A percentile compares a stretch with the other conserved stretches of the same genome.
phyloP scores from a whole-genome alignment of 2,113 vertebrate species.

The Trogon melanurus region DNA sequence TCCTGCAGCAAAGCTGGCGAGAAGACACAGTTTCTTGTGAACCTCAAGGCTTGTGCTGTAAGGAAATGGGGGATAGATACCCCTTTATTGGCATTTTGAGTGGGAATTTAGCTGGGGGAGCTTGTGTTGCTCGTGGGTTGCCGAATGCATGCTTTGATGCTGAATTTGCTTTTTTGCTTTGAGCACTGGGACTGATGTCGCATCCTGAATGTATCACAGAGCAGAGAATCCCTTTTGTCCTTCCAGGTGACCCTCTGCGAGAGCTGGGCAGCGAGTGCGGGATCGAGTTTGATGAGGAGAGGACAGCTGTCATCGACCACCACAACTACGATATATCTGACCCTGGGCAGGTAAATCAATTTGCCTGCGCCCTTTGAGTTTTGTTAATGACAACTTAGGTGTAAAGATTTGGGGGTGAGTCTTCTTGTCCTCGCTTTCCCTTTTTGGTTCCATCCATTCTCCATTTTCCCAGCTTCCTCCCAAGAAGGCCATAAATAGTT shows the following conservation, averaged over 20 bases:
- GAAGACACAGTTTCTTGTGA: neutral
- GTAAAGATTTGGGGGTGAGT: neutral
- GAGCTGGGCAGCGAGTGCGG: conserved; percentile 97
- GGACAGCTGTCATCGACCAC: conserved; percentile 95
- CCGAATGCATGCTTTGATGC: accelerated
- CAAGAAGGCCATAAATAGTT: neutral
- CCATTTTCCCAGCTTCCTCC: neutral
- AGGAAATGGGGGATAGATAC: neutral
- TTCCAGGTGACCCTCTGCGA: conserved; percentile 91
- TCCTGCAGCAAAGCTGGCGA: neutral
- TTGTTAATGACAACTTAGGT: neutral
- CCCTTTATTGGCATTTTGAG: accelerated
- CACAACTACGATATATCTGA: conserved; percentile 95
- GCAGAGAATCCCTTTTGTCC: accelerated
- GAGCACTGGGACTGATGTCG: accelerated
- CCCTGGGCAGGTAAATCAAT: conserved; percentile 85
- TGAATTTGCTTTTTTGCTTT: neutral
- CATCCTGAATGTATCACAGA: accelerated
- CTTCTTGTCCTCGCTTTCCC: neutral
- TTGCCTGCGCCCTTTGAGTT: neutral
- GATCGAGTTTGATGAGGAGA: conserved; percentile 98
- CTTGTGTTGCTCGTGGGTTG: accelerated
- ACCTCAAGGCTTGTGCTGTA: neutral
- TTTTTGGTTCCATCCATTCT: neutral
- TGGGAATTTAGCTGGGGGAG: neutral